Evolutionary conservation across 2,797 vertebrate species (phyloP).

Genomic region (Urocyon cinereoargenteus): DNA sequence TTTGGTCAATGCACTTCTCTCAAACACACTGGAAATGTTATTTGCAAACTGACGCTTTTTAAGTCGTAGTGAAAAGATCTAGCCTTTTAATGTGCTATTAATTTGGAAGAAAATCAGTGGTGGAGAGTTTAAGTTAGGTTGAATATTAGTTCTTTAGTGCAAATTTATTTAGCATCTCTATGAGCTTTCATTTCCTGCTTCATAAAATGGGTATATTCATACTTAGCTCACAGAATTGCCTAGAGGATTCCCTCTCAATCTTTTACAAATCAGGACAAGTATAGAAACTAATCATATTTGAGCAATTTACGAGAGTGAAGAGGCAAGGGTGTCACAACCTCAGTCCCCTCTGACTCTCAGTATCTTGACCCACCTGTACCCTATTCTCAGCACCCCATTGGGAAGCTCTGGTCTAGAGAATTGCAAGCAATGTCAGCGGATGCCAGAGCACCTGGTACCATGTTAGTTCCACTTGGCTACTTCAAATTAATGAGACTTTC

Average conservation of each 20-base stretch:
- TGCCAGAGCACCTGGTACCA: neutral
- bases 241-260: neutral
- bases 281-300: neutral
- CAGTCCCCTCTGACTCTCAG: neutral
- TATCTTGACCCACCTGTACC: rapidly evolving
- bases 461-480: neutral
- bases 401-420: neutral
- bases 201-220: neutral
- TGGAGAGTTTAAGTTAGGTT: neutral
- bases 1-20: neutral
- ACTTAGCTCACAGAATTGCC: constrained; percentile 26
- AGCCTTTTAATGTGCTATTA: neutral
- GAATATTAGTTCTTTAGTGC: neutral
- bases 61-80: neutral
- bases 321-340: neutral
- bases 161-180: neutral
- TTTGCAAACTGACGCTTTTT: neutral
- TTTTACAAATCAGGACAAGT: neutral
- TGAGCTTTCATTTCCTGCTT: neutral
- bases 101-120: neutral
- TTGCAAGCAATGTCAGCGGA: rapidly evolving
- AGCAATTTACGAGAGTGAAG: neutral
- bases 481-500: constrained; percentile 23
- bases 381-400: rapidly evolving
- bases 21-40: neutral